Conservation (phyloP, 2,113 vertebrate species). For the Carollia perspicillata region DNA sequence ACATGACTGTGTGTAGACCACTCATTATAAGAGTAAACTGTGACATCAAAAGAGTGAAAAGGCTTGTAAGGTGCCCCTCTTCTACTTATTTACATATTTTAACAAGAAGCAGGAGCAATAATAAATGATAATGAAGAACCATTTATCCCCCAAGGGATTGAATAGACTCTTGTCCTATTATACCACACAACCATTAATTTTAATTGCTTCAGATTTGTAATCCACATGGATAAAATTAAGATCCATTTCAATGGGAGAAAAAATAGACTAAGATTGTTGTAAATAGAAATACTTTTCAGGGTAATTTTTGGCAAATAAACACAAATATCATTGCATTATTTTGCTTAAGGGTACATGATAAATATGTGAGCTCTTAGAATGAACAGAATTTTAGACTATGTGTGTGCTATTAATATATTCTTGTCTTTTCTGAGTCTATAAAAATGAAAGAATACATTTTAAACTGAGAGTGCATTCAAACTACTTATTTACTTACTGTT, state of each 20-base stretch:
- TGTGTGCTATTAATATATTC: neutral
- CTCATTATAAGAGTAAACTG: conserved; percentile 18
- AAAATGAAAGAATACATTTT: conserved; percentile 27
- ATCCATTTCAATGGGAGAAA: neutral
- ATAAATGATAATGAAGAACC: conserved; percentile 51
- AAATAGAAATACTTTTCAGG: conserved; percentile 15
- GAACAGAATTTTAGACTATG: conserved; percentile 1
- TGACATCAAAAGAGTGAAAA: conserved; percentile 68
- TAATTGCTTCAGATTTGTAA: conserved; percentile 65
- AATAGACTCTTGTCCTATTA: conserved; percentile 56
- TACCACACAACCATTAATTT: conserved; percentile 53
- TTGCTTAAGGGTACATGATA: neutral
- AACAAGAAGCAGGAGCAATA: conserved; percentile 60
- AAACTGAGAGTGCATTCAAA: neutral
- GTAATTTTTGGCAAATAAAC: conserved; percentile 29
- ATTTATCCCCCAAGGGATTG: conserved; percentile 24
- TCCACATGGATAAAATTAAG: conserved; percentile 51
- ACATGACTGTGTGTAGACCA: conserved; percentile 5
- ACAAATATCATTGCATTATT: conserved; percentile 17
- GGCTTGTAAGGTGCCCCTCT: conserved; percentile 24
- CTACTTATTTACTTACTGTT: conserved; percentile 20
- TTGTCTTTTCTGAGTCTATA: neutral
- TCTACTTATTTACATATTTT: conserved; percentile 70
- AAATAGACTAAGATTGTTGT: neutral
- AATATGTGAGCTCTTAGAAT: neutral